Conservation (phyloP, 2,888 invertebrate species). For the Cybosia mesomella region DNA sequence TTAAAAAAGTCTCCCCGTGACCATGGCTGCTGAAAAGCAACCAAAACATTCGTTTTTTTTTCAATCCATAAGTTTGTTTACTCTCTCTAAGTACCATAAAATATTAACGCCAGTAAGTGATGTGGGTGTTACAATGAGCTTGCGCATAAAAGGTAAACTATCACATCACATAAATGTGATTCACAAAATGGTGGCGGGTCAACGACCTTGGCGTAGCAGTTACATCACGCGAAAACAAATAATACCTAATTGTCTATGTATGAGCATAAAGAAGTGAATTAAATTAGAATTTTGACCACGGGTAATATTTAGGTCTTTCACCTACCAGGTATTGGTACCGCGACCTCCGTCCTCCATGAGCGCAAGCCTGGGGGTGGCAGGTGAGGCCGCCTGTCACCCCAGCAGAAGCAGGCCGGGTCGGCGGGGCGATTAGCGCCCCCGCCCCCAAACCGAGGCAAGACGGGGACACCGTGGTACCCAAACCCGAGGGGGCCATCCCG, state of each 20-base stretch:
- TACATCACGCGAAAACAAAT: constrained; percentile 27
- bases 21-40: no score
- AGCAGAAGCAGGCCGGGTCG: no score
- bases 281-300: not conserved
- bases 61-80: not conserved
- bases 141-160: constrained; percentile 29
- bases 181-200: constrained; percentile 42
- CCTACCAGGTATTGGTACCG: not conserved
- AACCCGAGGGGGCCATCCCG: no score
- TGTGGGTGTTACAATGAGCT: not conserved
- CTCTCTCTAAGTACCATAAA: not conserved
- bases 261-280: not conserved
- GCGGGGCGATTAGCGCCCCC: no score
- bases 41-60: no score
- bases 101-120: not conserved
- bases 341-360: no score
- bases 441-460: no score
- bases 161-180: constrained; percentile 31
- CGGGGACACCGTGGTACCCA: no score
- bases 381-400: no score
- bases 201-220: constrained; percentile 26
- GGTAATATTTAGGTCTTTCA: constrained; percentile 2
- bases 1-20: no score
- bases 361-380: no score
- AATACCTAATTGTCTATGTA: not conserved